A percentile compares a stretch with the other conserved stretches of the same genome.
phyloP scores from a whole-genome alignment of 1,140 invertebrate species.

The Caenorhabditis inopinata region DNA sequence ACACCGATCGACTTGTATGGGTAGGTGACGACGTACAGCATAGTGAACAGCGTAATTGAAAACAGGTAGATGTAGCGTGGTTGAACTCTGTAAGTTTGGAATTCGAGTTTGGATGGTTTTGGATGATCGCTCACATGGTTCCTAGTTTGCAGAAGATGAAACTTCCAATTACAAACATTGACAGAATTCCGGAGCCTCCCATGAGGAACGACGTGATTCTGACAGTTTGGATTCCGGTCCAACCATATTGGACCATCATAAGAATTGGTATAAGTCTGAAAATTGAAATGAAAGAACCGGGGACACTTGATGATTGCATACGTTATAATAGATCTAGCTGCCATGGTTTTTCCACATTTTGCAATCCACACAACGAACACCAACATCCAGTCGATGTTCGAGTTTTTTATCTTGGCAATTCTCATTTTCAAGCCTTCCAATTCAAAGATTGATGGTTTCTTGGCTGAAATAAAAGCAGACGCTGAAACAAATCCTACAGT shows the following conservation, averaged over 20 bases:
- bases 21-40: conserved; percentile 28
- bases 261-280: conserved; percentile 17
- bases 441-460: not conserved
- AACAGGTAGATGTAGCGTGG: conserved; percentile 11
- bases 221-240: conserved; percentile 28
- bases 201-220: conserved; percentile 24
- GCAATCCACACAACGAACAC: conserved; percentile 18
- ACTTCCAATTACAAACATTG: conserved; percentile 25
- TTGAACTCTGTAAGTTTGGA: conserved; percentile 26
- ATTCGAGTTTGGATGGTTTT: not conserved
- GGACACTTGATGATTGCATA: not conserved
- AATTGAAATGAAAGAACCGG: not conserved
- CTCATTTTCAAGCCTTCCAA: conserved; percentile 23
- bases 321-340: conserved; percentile 25
- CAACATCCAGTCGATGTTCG: conserved; percentile 13
- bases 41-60: not conserved
- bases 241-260: conserved; percentile 35
- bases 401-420: conserved; percentile 17
- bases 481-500: not conserved
- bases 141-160: conserved; percentile 31
- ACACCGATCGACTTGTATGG: conserved; percentile 21
- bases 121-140: not conserved
- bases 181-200: conserved; percentile 32
- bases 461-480: not conserved
- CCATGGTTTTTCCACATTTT: not conserved